A percentile compares a stretch with the other conserved stretches of the same genome.
phyloP scores from a whole-genome alignment of 2,797 vertebrate genomes.

The Scomberomorus guttatus region DNA sequence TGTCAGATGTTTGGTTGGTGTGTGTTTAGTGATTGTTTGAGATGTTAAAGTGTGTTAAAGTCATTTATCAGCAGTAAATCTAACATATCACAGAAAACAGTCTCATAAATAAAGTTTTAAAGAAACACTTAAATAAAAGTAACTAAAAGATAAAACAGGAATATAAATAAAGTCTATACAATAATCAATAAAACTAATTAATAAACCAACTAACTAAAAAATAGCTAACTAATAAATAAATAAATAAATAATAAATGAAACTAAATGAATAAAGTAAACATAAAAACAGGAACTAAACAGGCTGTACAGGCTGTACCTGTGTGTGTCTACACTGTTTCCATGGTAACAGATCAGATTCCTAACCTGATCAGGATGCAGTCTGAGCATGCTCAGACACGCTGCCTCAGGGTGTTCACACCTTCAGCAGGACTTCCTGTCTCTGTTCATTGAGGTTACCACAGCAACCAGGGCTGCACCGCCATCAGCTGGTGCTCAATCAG shows the following conservation, averaged over 20 bases:
- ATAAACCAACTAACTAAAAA: too few species aligned
- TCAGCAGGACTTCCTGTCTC: not conserved
- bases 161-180: too few species aligned
- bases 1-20: not conserved
- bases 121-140: too few species aligned
- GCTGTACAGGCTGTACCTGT: too few species aligned
- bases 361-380: not conserved
- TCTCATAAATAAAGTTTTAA: too few species aligned
- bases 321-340: conserved; percentile 1
- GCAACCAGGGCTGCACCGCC: not conserved
- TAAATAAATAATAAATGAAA: not conserved
- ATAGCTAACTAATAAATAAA: too few species aligned
- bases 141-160: too few species aligned
- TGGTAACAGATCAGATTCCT: conserved; percentile 8
- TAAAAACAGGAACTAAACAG: not conserved
- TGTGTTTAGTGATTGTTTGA: not conserved
- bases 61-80: too few species aligned
- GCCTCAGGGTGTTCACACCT: not conserved
- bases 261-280: not conserved
- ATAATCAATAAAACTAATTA: not conserved
- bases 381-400: not conserved
- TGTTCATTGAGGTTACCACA: not conserved
- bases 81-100: too few species aligned
- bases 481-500: too few species aligned
- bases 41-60: too few species aligned